Evolutionary conservation across 2,797 vertebrate genomes (phyloP), one percentile per base, ranked within the genome.

Genomic region (Pelobates cultripes): DNA sequence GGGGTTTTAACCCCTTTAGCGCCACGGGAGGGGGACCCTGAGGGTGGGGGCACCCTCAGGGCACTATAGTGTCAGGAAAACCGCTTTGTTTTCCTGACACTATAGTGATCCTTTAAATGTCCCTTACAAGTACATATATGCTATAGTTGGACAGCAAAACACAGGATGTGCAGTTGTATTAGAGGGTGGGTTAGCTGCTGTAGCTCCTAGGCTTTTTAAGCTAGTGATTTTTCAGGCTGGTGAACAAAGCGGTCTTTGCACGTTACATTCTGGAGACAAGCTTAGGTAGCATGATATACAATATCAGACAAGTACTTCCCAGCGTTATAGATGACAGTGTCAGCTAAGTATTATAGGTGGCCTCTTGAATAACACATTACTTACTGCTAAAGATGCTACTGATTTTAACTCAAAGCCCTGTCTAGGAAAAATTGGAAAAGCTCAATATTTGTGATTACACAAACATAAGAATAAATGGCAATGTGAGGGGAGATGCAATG

Each of bases 281-380:
- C 61, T 43, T 73, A 47, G 14, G 45, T 67, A 10, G 8, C 43
- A 70, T 15, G 10, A 44, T 70, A n/a, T 43, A 64, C 61, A 64
- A 61, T 61, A 42, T 28, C 13, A 61, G 14, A 10, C 61, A 40
- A 14, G 55, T 71, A 47, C 79, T 75, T 77, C 55, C 70, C 74
- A 55, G 69, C 55, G 72, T 81, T 77, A 77, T 51, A 73, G 69
- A 77, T 77, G 74, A 45, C 69, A 73, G 43, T 53, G 57, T 70
- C 80, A 67, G 75, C 45, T 57, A 57, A 67, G 69, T 71, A 51
- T 72, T 77, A 72, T 72, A 72, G 73, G 75, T 77, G 80, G 75
- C 75, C 69, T 55, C n/a, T 64, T 64, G 73, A 51, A 41, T 70
- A 53, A 75, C 14, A 70, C 73, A 70, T 76, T 42, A 4, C 66